Evolutionary conservation across 2,797 vertebrate genomes (phyloP), one percentile per base, ranked within the genome.

Genomic region (Sardinella longiceps): DNA sequence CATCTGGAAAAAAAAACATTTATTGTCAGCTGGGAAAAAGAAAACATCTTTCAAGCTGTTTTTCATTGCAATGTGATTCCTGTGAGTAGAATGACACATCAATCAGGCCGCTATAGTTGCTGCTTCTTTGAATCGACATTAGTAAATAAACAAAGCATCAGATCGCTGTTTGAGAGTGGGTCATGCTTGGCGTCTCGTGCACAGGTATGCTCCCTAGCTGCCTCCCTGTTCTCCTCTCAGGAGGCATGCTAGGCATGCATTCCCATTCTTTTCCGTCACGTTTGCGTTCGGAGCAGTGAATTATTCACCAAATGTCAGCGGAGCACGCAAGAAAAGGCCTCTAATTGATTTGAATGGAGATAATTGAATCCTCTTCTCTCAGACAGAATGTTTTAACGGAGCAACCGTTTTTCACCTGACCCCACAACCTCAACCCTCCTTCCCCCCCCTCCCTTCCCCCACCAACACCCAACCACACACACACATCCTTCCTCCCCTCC

Each of bases 321-420:
- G 87, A 87, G 82, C 86, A 84, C 28, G 83, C 81, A 90, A 88
- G 89, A 87, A 86, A 39, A 39, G 66, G 83, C 84, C 60, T 84
- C 77, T 89, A 90, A 90, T 90, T 90, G 88, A 87, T 90, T 87
- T 87, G 86, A 85, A 86, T 90, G 87, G 86, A 86, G 86, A 89
- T 88, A 88, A 90, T 89, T 90, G 88, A 90, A 90, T 86, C 88
- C 87, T 74, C 66, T 74, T 85, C 89, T 90, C 85, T 30, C 82
- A 33, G 86, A 83, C 86, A 83, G 85, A 87, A 85, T 82, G 85
- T 86, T 84, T 85, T 81, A 84, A 84, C 86, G 83, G 83, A 83
- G 85, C 63, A 11, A 77, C 81, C 56, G 86, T 74, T 81, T 81
- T 89, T 90, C 82, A 81, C 80, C 86, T 87, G 88, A 89, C 86